Evolutionary conservation across 2,888 invertebrate species (phyloP).

Genomic region (Drosophila meridionalis): DNA sequence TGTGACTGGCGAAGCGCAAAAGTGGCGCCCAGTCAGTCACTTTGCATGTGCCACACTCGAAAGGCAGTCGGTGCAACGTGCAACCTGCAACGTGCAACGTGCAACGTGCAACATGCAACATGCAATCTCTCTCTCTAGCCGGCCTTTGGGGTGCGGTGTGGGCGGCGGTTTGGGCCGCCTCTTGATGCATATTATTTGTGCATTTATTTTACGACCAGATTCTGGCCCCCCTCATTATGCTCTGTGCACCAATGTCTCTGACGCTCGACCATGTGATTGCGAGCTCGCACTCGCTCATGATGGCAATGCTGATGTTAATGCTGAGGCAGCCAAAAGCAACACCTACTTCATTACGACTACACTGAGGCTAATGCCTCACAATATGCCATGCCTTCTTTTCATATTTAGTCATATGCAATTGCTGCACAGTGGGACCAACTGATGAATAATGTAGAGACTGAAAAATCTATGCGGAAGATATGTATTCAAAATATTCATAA

Average conservation of each 20-base stretch:
- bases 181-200: constrained; percentile 67
- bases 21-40: constrained; percentile 66
- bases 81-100: constrained; percentile 26
- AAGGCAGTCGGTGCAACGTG: constrained; percentile 32
- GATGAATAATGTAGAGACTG: not conserved
- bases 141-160: constrained; percentile 23
- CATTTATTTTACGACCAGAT: constrained; percentile 66
- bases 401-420: constrained; percentile 42
- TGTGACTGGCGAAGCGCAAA: constrained; percentile 72
- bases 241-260: constrained; percentile 62
- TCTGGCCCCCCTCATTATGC: constrained; percentile 54
- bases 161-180: constrained; percentile 40
- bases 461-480: not conserved
- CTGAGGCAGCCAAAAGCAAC: constrained; percentile 58
- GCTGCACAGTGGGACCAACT: constrained; percentile 44
- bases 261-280: constrained; percentile 56
- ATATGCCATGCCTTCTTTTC: constrained; percentile 33
- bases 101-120: constrained; percentile 20
- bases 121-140: constrained; percentile 12
- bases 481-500: not conserved
- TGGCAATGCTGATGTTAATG: constrained; percentile 54
- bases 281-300: constrained; percentile 20
- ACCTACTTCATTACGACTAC: constrained; percentile 70
- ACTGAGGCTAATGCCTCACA: constrained; percentile 47
- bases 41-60: constrained; percentile 57